These are phyloP conservation scores for Erpobdella octoculata DNA, from an alignment of 2,888 invertebrate species.

Conservation along the genomic window DNA sequence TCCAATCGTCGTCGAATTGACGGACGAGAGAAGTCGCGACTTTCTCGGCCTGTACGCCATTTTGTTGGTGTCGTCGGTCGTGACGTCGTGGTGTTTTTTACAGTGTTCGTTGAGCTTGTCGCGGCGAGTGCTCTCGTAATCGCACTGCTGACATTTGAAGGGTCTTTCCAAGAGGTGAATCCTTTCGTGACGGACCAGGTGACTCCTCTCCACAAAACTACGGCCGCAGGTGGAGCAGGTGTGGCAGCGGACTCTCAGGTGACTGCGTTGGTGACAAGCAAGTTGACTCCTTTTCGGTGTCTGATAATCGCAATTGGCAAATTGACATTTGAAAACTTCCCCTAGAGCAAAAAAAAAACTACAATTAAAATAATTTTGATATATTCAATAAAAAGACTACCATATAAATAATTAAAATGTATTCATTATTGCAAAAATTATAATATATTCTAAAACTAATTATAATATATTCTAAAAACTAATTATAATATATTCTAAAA, in stretches of 20 bases:
- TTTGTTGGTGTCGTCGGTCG: slow-evolving; percentile 1
- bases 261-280: slow-evolving; percentile 61
- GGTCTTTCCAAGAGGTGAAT: slow-evolving; percentile 63
- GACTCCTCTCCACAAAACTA: slow-evolving; percentile 64
- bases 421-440: too few relatives aligned
- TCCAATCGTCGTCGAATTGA: neutral
- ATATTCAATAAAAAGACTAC: neutral
- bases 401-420: too few relatives aligned
- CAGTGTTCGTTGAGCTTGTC: slow-evolving; percentile 62
- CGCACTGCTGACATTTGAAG: slow-evolving; percentile 61
- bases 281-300: slow-evolving; percentile 63
- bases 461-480: neutral
- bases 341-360: slow-evolving; percentile 46
- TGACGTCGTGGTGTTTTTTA: slow-evolving; percentile 19
- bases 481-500: neutral
- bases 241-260: slow-evolving; percentile 56
- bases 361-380: neutral
- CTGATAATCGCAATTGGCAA: slow-evolving; percentile 60
- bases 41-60: slow-evolving; percentile 21
- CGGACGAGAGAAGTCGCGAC: slow-evolving; percentile 3
- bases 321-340: slow-evolving; percentile 61
- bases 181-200: slow-evolving; percentile 62
- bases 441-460: neutral
- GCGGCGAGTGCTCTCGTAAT: slow-evolving; percentile 61
- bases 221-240: slow-evolving; percentile 60